phyloP scores from a whole-genome alignment of 1,140 invertebrate genomes.

The Berghia stephanieae region DNA sequence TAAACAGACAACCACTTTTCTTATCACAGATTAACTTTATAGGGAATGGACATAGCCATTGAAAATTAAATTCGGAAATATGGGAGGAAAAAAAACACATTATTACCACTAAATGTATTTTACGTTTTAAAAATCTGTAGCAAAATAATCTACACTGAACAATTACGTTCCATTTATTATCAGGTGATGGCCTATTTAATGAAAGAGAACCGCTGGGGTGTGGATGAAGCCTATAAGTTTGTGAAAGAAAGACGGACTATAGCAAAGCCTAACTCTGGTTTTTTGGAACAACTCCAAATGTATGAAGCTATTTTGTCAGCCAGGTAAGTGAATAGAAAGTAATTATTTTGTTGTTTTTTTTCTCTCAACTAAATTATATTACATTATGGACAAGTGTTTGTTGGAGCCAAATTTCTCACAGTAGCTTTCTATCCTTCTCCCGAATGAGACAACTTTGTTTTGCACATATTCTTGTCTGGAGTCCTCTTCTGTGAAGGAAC shows the following conservation, averaged over 20 bases:
- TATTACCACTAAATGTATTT: too few species aligned
- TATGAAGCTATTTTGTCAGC: slow-evolving; percentile 89
- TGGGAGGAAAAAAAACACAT: too few species aligned
- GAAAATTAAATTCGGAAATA: too few species aligned
- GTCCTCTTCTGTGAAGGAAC: background rate
- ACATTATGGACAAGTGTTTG: background rate
- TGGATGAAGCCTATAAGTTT: slow-evolving; percentile 86
- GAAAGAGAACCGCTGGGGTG: slow-evolving; percentile 96
- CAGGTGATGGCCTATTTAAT: slow-evolving; percentile 90
- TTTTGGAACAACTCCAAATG: slow-evolving; percentile 91
- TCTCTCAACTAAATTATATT: background rate
- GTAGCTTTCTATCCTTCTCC: slow-evolving; percentile 29
- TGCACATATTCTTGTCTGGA: slow-evolving; percentile 36
- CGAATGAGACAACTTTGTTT: slow-evolving; percentile 82
- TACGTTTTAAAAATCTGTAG: too few species aligned
- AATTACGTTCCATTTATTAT: too few species aligned
- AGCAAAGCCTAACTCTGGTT: slow-evolving; percentile 95
- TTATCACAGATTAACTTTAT: too few species aligned
- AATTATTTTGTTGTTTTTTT: background rate
- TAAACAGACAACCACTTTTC: too few species aligned
- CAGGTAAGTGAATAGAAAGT: slow-evolving; percentile 74
- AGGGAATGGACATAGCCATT: too few species aligned
- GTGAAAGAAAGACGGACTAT: slow-evolving; percentile 90
- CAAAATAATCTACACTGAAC: too few species aligned
- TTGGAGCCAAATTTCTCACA: background rate